Evolutionary conservation across 2,797 vertebrate genomes (phyloP).

Genomic region (Nothura maculosa): DNA sequence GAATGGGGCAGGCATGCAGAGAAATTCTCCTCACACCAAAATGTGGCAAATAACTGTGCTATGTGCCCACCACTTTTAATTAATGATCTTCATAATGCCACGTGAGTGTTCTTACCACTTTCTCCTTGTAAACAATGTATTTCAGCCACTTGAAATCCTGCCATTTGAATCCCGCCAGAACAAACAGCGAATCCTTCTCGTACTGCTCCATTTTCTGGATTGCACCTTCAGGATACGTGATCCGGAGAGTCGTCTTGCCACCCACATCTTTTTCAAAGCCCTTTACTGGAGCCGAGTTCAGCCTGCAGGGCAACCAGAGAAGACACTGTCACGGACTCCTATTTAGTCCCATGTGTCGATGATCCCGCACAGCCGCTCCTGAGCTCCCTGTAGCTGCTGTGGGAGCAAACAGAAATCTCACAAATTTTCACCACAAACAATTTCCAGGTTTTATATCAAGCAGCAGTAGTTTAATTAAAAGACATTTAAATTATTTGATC

Average conservation of each 20-base stretch:
- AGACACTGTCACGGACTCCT: slow-evolving; percentile 16
- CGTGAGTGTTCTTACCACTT: slow-evolving; percentile 86
- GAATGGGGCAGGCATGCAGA: not conserved
- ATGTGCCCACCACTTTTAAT: not conserved
- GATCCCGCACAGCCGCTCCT: not conserved
- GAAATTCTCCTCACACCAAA: not conserved
- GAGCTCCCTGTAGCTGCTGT: not conserved
- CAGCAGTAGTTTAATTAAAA: not conserved
- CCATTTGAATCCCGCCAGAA: slow-evolving; percentile 96
- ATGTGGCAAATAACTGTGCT: not conserved
- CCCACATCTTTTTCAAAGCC: slow-evolving; percentile 94
- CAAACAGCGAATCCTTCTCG: slow-evolving; percentile 94
- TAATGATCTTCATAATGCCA: not conserved
- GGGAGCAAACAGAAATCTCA: not conserved
- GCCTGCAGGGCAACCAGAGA: slow-evolving; percentile 81
- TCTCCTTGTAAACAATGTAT: slow-evolving; percentile 96
- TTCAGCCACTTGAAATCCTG: slow-evolving; percentile 97
- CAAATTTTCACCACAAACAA: not conserved
- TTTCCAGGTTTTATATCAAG: not conserved
- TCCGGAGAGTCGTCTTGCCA: slow-evolving; percentile 95
- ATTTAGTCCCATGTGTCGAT: not conserved
- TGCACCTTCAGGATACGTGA: slow-evolving; percentile 97
- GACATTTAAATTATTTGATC: not conserved
- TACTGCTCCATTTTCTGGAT: slow-evolving; percentile 94
- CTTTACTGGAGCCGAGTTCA: slow-evolving; percentile 93